Conservation (phyloP, 2,113 vertebrate genomes). For the Corvus hawaiiensis region DNA sequence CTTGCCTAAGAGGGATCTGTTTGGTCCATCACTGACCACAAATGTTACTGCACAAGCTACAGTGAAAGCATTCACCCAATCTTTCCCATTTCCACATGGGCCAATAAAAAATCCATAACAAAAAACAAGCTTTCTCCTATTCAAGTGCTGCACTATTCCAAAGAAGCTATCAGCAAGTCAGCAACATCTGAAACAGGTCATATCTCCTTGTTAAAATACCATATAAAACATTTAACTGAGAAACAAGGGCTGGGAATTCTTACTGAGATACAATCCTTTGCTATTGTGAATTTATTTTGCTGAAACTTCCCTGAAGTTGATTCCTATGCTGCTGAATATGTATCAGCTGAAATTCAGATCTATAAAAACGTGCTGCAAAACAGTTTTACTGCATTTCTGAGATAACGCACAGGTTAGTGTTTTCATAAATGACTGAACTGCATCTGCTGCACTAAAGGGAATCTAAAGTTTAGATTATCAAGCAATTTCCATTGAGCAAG, state of each 20-base stretch:
- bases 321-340: not conserved
- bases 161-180: not conserved
- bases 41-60: not conserved
- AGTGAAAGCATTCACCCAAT: not conserved
- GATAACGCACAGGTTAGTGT: not conserved
- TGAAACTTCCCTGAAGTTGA: not conserved
- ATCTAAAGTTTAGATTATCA: not conserved
- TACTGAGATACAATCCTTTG: not conserved
- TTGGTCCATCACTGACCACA: not conserved
- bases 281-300: not conserved
- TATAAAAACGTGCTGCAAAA: not conserved
- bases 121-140: not conserved
- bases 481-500: slow-evolving; percentile 9
- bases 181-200: not conserved
- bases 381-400: not conserved
- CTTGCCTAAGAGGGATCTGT: not conserved
- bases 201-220: not conserved
- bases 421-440: not conserved
- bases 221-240: not conserved
- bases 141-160: not conserved
- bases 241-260: not conserved
- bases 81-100: not conserved
- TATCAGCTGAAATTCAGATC: not conserved
- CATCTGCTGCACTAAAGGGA: not conserved
- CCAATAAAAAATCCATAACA: not conserved